These are phyloP conservation scores for Sebastes aleutianus DNA, from an alignment of 2,797 vertebrate species.

Conservation along the genomic window DNA sequence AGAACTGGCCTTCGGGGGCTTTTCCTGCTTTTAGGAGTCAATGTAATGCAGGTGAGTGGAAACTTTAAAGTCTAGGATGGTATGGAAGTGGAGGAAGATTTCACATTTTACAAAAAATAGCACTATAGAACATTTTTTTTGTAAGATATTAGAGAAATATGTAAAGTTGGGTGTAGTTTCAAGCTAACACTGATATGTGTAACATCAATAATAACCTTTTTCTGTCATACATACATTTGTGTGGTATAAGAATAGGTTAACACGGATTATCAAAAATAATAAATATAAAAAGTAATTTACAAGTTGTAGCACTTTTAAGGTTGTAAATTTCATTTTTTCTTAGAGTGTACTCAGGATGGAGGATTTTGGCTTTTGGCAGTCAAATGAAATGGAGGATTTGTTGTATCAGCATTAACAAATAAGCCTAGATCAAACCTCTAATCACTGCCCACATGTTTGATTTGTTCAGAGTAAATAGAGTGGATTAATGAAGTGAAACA, in stretches of 20 bases:
- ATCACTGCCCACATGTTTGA: background rate
- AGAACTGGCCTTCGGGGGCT: conserved; percentile 70
- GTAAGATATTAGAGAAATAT: background rate
- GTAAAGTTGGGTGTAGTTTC: background rate
- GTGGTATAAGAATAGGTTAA: background rate
- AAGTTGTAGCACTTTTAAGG: background rate
- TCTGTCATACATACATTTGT: background rate
- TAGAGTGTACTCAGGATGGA: background rate
- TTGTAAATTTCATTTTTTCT: background rate
- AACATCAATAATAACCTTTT: background rate
- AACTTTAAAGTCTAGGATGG: conserved; percentile 35
- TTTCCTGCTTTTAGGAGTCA: conserved; percentile 64
- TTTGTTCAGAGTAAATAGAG: background rate
- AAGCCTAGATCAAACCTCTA: background rate
- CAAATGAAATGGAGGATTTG: background rate
- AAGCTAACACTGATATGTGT: background rate
- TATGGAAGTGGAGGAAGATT: conserved; percentile 1
- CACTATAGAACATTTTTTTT: background rate
- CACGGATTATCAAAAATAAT: background rate
- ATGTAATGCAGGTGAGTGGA: conserved; percentile 69
- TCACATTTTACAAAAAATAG: conserved; percentile 1
- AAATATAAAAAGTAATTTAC: fast-evolving
- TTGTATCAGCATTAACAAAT: background rate
- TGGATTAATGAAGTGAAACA: background rate
- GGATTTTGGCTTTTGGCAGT: background rate